Percentiles rank a stretch among this genome's conserved stretches.
Evolutionary conservation across 2,888 invertebrate species (phyloP).

Genomic region (Tenthredo livida): DNA sequence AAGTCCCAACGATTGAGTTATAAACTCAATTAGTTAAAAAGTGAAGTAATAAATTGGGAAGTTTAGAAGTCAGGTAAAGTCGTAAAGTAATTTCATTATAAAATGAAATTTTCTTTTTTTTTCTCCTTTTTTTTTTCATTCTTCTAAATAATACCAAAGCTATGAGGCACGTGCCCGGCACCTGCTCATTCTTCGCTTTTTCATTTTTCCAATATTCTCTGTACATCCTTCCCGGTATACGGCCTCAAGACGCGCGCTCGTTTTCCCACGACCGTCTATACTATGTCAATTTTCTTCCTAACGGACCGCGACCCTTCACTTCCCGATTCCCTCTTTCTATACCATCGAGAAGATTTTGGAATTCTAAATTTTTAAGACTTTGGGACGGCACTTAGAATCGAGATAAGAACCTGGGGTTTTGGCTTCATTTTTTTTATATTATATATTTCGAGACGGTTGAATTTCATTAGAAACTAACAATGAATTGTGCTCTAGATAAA

Average conservation of each 20-base stretch:
- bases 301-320: too few species aligned
- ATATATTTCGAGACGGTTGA: too few species aligned
- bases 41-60: background rate
- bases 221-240: background rate
- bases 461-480: too few species aligned
- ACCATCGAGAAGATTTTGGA: too few species aligned
- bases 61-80: background rate
- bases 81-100: constrained; percentile 8
- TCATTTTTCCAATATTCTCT: constrained; percentile 9
- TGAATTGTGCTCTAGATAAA: too few species aligned
- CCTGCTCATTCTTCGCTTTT: background rate
- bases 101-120: background rate
- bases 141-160: constrained; percentile 3
- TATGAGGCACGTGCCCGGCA: background rate
- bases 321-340: too few species aligned
- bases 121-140: background rate
- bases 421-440: too few species aligned
- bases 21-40: constrained; percentile 13
- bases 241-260: background rate
- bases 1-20: background rate
- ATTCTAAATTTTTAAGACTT: too few species aligned
- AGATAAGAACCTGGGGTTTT: too few species aligned
- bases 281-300: background rate
- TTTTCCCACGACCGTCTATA: background rate
- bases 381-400: too few species aligned